These are phyloP conservation scores for Gymnothorax reevesii DNA, from an alignment of 2,797 vertebrate species.

Conservation along the genomic window DNA sequence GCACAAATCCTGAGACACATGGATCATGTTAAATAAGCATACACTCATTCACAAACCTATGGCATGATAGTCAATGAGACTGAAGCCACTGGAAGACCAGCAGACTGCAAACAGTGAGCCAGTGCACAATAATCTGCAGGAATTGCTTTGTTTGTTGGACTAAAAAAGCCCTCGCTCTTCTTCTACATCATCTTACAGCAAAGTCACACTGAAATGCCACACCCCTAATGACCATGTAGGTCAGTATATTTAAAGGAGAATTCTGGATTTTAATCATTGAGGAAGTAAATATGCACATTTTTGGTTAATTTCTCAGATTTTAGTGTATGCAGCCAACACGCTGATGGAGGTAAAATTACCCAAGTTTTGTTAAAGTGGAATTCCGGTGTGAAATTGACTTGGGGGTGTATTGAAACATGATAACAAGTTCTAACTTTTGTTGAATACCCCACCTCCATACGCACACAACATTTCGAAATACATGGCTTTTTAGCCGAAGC, in stretches of 20 bases:
- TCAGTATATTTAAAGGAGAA: neutral
- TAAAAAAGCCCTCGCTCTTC: neutral
- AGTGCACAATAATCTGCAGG: neutral
- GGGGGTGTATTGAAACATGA: no score
- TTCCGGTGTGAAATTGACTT: neutral
- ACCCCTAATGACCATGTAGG: neutral
- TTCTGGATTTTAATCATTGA: neutral
- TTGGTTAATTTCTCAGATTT: neutral
- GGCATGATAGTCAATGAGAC: neutral
- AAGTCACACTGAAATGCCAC: neutral
- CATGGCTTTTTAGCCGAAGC: no score
- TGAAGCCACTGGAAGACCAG: neutral
- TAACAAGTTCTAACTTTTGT: no score
- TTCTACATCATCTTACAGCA: neutral
- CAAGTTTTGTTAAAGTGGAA: neutral
- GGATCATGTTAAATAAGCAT: conserved; percentile 1
- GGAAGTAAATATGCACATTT: neutral
- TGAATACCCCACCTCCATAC: no score
- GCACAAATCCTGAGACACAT: conserved; percentile 4
- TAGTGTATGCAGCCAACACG: neutral
- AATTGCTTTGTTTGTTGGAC: neutral
- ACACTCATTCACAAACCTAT: conserved; percentile 3
- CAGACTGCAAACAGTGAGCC: neutral
- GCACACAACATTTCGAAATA: no score
- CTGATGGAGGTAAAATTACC: neutral